Evolutionary conservation across 2,888 invertebrate species (phyloP).

Genomic region (Blera fallax): DNA sequence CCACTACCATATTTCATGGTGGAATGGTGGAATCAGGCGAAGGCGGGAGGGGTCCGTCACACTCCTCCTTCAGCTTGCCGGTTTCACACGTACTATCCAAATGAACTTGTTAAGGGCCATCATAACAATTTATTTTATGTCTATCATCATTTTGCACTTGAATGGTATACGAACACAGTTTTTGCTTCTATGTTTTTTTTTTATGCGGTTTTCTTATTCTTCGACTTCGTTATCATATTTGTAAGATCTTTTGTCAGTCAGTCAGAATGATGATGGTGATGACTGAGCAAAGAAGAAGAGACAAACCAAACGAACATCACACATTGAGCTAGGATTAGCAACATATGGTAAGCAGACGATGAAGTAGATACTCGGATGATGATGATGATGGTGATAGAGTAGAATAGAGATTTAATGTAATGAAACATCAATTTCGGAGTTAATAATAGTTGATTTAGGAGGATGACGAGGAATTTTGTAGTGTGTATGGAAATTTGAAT

Average conservation of each 20-base stretch:
- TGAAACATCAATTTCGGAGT: conserved; percentile 41
- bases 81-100: conserved; percentile 67
- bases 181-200: background rate
- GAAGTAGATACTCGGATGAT: conserved; percentile 21
- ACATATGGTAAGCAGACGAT: conserved; percentile 57
- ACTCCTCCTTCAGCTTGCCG: conserved; percentile 37
- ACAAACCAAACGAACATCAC: conserved; percentile 8
- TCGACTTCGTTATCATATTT: conserved; percentile 56
- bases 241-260: conserved; percentile 63
- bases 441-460: background rate
- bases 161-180: conserved; percentile 71
- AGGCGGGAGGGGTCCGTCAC: background rate
- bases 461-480: background rate
- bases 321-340: conserved; percentile 47
- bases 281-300: conserved; percentile 17
- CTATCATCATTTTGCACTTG: conserved; percentile 76
- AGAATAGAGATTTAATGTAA: conserved; percentile 52
- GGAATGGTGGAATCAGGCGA: background rate
- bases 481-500: background rate
- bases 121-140: conserved; percentile 75
- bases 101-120: conserved; percentile 75
- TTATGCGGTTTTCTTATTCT: background rate
- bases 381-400: conserved; percentile 24
- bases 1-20: background rate
- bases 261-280: conserved; percentile 33